Evolutionary conservation across 2,797 vertebrate species (phyloP).

Genomic region (Clarias platycephalus): DNA sequence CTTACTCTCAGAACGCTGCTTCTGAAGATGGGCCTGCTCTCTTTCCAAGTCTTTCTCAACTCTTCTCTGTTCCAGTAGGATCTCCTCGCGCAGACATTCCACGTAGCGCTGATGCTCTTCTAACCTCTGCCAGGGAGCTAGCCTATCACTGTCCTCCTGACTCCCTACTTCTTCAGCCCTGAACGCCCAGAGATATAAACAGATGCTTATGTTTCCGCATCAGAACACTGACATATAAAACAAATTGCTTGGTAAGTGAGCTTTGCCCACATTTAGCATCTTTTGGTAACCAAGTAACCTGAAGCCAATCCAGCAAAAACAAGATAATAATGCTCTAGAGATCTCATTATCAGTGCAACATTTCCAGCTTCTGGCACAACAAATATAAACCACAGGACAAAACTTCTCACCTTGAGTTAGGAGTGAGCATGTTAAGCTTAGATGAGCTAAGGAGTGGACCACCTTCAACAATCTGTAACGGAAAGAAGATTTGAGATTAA

Average conservation of each 20-base stretch:
- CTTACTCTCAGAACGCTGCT: constrained; percentile 83
- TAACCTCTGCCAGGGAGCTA: constrained; percentile 70
- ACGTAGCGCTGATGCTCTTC: constrained; percentile 80
- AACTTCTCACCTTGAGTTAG: constrained; percentile 63
- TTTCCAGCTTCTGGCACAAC: constrained; percentile 21
- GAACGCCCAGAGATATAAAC: constrained; percentile 56
- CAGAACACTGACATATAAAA: not conserved
- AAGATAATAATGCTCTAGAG: constrained; percentile 41
- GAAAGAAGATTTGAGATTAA: constrained; percentile 9
- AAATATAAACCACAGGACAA: constrained; percentile 6
- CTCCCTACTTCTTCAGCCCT: constrained; percentile 63
- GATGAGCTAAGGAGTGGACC: constrained; percentile 66
- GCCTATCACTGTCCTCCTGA: constrained; percentile 63
- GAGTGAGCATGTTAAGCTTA: constrained; percentile 63
- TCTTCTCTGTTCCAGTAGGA: constrained; percentile 78
- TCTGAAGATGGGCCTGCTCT: constrained; percentile 77
- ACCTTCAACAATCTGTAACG: constrained; percentile 76
- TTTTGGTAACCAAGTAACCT: constrained; percentile 45
- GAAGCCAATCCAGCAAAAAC: constrained; percentile 34
- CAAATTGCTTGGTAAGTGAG: not conserved
- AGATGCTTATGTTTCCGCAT: constrained; percentile 16
- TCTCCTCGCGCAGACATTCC: constrained; percentile 81
- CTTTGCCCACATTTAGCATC: constrained; percentile 24
- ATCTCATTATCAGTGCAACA: constrained; percentile 44
- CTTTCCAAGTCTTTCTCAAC: constrained; percentile 81